Evolutionary conservation across 2,888 invertebrate species (phyloP).

Genomic region (Drosophila pegasa): DNA sequence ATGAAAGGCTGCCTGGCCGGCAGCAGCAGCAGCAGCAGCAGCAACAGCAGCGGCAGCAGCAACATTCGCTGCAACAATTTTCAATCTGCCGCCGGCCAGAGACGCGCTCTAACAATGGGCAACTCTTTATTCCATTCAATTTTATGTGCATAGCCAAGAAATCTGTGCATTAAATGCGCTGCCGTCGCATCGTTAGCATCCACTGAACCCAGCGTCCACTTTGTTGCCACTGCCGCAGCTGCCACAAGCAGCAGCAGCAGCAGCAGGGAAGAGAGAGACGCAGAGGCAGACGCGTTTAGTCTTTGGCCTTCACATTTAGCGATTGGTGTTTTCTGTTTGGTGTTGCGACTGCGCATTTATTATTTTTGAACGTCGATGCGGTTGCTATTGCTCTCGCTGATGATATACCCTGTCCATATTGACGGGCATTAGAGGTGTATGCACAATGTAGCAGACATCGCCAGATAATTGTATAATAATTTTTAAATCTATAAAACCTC

Average conservation of each 20-base stretch:
- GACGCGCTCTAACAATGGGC: slow-evolving; percentile 55
- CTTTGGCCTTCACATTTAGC: slow-evolving; percentile 73
- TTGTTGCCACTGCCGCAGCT: slow-evolving; percentile 50
- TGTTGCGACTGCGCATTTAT: slow-evolving; percentile 74
- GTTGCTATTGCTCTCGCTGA: not conserved
- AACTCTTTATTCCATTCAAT: slow-evolving; percentile 76
- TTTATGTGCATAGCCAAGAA: slow-evolving; percentile 69
- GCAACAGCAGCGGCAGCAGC: slow-evolving; percentile 16
- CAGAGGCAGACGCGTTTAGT: slow-evolving; percentile 59
- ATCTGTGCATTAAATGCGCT: slow-evolving; percentile 75
- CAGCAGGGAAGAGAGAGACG: slow-evolving; percentile 6
- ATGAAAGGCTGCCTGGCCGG: slow-evolving; percentile 76
- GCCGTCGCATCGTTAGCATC: slow-evolving; percentile 68
- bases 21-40: slow-evolving; percentile 42
- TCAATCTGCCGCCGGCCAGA: slow-evolving; percentile 46
- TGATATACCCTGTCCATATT: slow-evolving; percentile 1
- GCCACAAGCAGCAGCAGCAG: slow-evolving; percentile 36
- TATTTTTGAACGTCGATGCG: slow-evolving; percentile 30
- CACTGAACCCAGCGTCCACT: slow-evolving; percentile 30
- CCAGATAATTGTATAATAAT: not conserved
- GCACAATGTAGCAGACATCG: not conserved
- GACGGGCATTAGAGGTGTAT: not conserved
- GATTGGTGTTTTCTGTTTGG: slow-evolving; percentile 46
- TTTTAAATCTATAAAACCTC: too few species aligned
- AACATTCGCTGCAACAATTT: slow-evolving; percentile 39